Base-by-base conservation (phyloP, 2,113 vertebrate genomes). In the Ahaetulla prasina region DNA sequence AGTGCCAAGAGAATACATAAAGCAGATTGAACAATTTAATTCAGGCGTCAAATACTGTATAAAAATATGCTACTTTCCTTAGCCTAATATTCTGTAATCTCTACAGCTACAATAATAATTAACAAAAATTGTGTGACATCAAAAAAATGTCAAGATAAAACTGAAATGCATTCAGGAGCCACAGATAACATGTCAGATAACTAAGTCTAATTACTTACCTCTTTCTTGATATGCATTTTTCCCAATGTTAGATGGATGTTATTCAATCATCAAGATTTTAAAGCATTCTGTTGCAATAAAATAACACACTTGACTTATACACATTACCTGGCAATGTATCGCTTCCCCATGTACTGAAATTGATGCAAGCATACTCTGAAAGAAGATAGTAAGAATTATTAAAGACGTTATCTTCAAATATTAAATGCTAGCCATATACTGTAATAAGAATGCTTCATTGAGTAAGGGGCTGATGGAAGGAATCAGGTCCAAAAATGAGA, bases 311-410 rank as follows among this genome's bases (percentile, higher is more conserved):
- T 53, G 88, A 95, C 92, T 53, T 80, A 90, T 95, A 96, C 96
- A 98, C 98, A 96, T 97, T 99, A 99, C 99, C 99, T 99, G 97
- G 99, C 98, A 90, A 99, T 99, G 95, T 99, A 99, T 96, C 99
- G 96, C 91, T 99, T 99, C 35, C 99, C 99, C 99, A 99, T 99
- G 96, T 99, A 99, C 97, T 98, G 98, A 98, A 99, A 99, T 97
- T 99, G 99, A 97, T 99, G 99, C 63, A 99, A 97, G 94, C 99
- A 99, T 4, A 99, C 98, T 96, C 99, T 99, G 98, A 94, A 94
- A 95, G 91, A 95, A 96, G 60, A 96, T 3, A 97, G 16, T 93
- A 89, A 9, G 88, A 22, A 54, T 89, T 60, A 92, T 93, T 93
- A 92, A 94, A 94, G 27, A 87, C 53, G 35, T 8, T 35, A 74